phyloP scores from a whole-genome alignment of 2,113 vertebrate species.

The Cynocephalus volans region DNA sequence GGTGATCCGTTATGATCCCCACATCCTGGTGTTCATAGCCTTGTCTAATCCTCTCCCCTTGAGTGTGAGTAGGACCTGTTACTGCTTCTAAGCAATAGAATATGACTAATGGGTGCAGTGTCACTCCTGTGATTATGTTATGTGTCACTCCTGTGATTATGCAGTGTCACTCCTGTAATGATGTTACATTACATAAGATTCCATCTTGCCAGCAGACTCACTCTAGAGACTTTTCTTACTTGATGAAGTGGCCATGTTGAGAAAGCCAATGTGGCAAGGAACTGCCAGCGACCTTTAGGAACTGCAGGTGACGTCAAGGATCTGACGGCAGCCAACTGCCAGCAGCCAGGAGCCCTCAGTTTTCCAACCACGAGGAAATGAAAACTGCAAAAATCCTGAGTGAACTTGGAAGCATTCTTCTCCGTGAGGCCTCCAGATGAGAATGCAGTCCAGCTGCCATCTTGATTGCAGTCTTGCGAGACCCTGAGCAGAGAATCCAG shows the following conservation, averaged over 20 bases:
- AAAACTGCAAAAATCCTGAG: not conserved
- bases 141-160: not conserved
- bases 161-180: not conserved
- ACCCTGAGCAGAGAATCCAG: not conserved
- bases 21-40: not conserved
- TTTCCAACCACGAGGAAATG: not conserved
- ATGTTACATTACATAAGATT: not conserved
- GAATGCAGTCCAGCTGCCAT: not conserved
- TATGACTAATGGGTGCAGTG: not conserved
- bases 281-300: not conserved
- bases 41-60: not conserved
- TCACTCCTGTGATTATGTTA: not conserved
- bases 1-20: not conserved
- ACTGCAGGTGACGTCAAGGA: not conserved
- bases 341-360: not conserved
- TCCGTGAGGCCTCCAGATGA: not conserved
- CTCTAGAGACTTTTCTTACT: not conserved
- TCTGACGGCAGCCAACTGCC: not conserved
- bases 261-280: not conserved
- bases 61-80: not conserved
- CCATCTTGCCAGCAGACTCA: not conserved
- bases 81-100: not conserved
- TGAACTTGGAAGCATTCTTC: not conserved
- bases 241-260: not conserved
- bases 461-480: not conserved